Evolutionary conservation across 2,888 invertebrate genomes (phyloP), one percentile per base, ranked within the genome.

Genomic region (Phytoseiulus persimilis): DNA sequence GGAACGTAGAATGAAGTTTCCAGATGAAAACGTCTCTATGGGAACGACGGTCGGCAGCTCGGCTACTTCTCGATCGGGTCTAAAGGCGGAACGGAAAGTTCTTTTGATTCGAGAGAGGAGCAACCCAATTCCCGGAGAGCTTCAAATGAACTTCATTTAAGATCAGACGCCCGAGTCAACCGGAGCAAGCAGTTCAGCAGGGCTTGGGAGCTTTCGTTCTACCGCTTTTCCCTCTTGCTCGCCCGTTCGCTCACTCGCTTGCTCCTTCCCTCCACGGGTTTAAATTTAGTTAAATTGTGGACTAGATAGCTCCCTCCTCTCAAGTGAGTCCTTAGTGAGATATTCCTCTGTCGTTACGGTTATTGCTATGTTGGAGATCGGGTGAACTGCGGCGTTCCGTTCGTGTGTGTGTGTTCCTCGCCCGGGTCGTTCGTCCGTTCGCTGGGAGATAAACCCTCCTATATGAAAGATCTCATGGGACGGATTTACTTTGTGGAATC

Each of bases 221-320:
- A 65, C 65, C 65, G 65, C 65, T 65, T 39, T 39, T 65, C 65
- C 65, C 18, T 65, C 23, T 65, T 18, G 14, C 5, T 28, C 65
- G 65, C 23, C 18, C 28, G 1, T 28, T 23, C 65, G 65, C 65
- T 65, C 18, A 23, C 65, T 65, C 2, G 14, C 28, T 28, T 23
- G 14, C 65, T 11, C 65, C 9, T 28, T 14, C 65, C 28, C 65
- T 65, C 65, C 65, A 28, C 18, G 65, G 65, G 23, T 65, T 65
- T 65, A 65, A 65, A 65, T 65, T 65, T 65, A 65, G 65, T 65
- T 65, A 65, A 65, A 65, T 65, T 65, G 65, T 65, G 65, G 65
- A 14, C 28, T 28, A 65, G 65, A 65, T 65, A 65, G 65, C 65
- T 65, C 18, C 65, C 65, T 65, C 65, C 65, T 65, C 65, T 65